These are phyloP conservation scores for Spodoptera exigua DNA, from an alignment of 2,888 invertebrate genomes.

Conservation along the genomic window DNA sequence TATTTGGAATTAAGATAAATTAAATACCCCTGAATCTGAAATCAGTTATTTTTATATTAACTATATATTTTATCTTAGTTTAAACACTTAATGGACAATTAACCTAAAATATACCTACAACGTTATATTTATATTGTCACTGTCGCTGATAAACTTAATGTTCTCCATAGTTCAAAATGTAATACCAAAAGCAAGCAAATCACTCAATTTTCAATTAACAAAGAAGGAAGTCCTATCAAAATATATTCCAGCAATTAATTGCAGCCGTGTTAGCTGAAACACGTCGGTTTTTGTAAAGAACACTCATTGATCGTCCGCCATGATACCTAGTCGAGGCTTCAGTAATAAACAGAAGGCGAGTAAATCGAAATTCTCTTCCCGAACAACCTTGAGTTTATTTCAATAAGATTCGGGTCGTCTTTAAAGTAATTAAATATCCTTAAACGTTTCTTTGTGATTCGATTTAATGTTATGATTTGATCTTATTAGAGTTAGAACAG, in stretches of 20 bases:
- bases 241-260: not conserved
- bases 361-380: constrained; percentile 27
- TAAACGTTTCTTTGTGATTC: constrained; percentile 40
- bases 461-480: not conserved
- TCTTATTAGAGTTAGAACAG: not conserved
- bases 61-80: too few species aligned
- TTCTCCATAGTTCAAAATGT: too few species aligned
- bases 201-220: too few species aligned
- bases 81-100: too few species aligned
- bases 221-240: too few species aligned
- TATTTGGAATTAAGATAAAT: too few species aligned
- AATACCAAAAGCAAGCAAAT: too few species aligned
- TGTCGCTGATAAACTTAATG: too few species aligned
- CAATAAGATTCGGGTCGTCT: constrained; percentile 48
- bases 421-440: constrained; percentile 56
- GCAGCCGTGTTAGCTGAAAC: not conserved
- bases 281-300: constrained; percentile 11
- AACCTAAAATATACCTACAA: too few species aligned
- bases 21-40: too few species aligned
- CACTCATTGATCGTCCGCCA: constrained; percentile 16
- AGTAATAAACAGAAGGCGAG: constrained; percentile 33
- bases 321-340: constrained; percentile 16
- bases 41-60: too few species aligned
- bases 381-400: constrained; percentile 47
- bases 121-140: too few species aligned